Evolutionary conservation across 2,797 vertebrate genomes (phyloP).

Genomic region (Sphenopsis melanotis): DNA sequence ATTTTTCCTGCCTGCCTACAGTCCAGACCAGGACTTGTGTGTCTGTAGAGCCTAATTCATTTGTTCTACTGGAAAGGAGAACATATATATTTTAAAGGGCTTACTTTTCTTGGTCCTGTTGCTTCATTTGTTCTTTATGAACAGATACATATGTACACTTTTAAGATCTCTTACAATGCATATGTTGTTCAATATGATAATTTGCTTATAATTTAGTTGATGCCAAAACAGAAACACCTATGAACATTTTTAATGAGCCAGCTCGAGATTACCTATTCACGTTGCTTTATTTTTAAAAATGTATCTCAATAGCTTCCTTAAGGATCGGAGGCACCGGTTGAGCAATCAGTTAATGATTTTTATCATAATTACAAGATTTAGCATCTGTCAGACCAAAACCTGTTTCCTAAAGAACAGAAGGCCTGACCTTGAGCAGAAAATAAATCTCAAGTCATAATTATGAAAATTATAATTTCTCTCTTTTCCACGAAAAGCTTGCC

Average conservation of each 20-base stretch:
- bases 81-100: not conserved
- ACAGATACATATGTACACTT: not conserved
- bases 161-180: not conserved
- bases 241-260: not conserved
- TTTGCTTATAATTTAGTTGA: not conserved
- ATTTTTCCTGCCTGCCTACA: not conserved
- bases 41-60: not conserved
- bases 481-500: slow-evolving; percentile 49
- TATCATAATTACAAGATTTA: slow-evolving; percentile 54
- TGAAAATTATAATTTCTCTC: slow-evolving; percentile 30
- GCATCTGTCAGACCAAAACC: slow-evolving; percentile 34
- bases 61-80: not conserved
- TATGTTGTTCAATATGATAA: not conserved
- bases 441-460: slow-evolving; percentile 47
- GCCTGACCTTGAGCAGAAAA: slow-evolving; percentile 46
- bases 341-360: slow-evolving; percentile 56
- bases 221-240: not conserved
- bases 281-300: slow-evolving; percentile 27
- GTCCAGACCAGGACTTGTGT: not conserved
- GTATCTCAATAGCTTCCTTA: slow-evolving; percentile 21
- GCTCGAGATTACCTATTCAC: not conserved
- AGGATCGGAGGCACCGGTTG: not conserved
- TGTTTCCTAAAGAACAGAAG: slow-evolving; percentile 43
- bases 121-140: not conserved
- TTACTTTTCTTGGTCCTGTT: not conserved